Base-by-base conservation (phyloP, 2,888 invertebrate genomes). In the Eremobia ochroleuca region DNA sequence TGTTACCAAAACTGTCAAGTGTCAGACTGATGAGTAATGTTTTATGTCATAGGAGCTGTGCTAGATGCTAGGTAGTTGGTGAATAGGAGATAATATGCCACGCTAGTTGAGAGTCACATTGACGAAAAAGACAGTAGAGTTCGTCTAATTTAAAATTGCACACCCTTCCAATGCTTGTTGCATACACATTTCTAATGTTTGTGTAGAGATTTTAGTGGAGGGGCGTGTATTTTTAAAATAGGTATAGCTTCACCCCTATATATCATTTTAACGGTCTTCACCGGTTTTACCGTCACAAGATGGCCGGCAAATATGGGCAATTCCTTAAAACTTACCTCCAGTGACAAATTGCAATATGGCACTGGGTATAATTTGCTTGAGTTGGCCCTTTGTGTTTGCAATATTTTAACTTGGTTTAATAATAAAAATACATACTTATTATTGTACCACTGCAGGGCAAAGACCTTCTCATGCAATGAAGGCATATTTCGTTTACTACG, bases 1-100 rank as follows among this genome's bases (percentile, higher is more conserved):
- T 93, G 95, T 96, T 96, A 96, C 96, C 95, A 94, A 88, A 91
- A 90, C 90, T 88, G 93, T 94, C 93, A 85, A 85, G 72, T 73
- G 76, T 83, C 88, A 87, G 90, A 91, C 91, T 92, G 92, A 92
- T 68, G 76, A 59, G 77, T 81, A 73, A 79, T 74, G 81, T 88
- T 87, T 83, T 85, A 83, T 79, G 75, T 86, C 80, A 72, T 87
- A 89, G 81, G 59, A 73, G 58, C 76, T 86, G 73, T 86, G 83
- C 81, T 90, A 90, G 87, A 79, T 76, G 81, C 73, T 89, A 90
- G 82, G 77, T 88, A 83, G 76, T 46, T 62, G 79, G 55, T 70
- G 79, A 61, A 1, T 75, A 68, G 79, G 65, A 58, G 43, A 77
- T 78, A 73, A 59, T n/a, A 37, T 66, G 64, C 52, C 9, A 28